Conservation (phyloP, 2,797 vertebrate genomes). For the Tenualosa ilisha region DNA sequence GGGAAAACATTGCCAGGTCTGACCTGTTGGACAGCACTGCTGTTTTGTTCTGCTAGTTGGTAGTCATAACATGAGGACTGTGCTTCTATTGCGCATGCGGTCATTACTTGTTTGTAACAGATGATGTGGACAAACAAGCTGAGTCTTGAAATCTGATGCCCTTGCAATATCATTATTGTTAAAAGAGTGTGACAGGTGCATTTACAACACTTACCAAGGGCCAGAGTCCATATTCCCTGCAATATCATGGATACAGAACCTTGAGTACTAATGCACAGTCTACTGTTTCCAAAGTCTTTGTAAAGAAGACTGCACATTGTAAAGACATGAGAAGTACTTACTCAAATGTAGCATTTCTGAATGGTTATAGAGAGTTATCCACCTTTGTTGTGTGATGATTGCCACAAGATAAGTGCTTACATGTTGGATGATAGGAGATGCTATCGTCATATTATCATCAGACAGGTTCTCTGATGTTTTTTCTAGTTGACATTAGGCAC, state of each 20-base stretch:
- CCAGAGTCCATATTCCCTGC: not conserved
- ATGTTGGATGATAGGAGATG: not conserved
- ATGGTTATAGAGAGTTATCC: not conserved
- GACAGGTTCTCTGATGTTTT: not conserved
- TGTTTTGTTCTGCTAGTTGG: not conserved
- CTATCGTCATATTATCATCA: not conserved
- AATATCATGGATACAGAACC: not conserved
- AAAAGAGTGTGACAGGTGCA: not conserved
- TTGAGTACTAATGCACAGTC: not conserved
- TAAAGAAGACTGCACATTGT: too few relatives aligned
- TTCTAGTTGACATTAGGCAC: not conserved
- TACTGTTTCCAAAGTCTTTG: not conserved
- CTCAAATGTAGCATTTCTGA: not conserved
- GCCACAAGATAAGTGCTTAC: not conserved
- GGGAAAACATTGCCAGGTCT: not conserved
- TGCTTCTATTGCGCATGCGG: not conserved
- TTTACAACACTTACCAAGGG: not conserved
- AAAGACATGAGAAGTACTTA: not conserved
- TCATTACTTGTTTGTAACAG: not conserved
- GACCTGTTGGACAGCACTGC: not conserved
- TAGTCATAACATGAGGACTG: slow-evolving; percentile 11
- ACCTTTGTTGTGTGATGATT: not conserved
- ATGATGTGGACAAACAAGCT: not conserved
- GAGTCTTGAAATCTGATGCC: not conserved
- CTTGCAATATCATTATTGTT: not conserved